Percentiles rank a stretch among this genome's conserved stretches.
Conservation (phyloP, 2,888 invertebrate genomes). For the Tenthredo livida region DNA sequence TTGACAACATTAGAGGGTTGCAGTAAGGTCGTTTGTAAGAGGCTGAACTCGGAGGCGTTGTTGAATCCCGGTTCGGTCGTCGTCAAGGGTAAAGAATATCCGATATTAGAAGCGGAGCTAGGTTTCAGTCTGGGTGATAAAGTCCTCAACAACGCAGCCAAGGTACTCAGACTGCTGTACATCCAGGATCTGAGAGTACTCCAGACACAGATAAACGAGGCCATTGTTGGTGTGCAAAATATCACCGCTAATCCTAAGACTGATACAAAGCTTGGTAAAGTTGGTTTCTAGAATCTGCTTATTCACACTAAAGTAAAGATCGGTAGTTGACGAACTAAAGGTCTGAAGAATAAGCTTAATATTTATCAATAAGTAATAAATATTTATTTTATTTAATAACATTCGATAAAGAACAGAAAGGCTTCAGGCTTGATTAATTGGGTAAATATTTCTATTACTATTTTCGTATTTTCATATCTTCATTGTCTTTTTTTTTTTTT, state of each 20-base stretch:
- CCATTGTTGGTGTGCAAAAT: conserved; percentile 94
- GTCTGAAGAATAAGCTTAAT: neutral
- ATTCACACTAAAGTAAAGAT: too few relatives aligned
- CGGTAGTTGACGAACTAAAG: too few relatives aligned
- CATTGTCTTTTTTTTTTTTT: neutral
- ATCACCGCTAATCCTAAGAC: conserved; percentile 98
- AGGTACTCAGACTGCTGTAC: conserved; percentile 89
- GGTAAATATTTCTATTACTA: neutral
- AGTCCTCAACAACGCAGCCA: conserved; percentile 85
- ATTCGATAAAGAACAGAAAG: neutral
- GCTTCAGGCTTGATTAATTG: neutral
- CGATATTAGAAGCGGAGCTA: conserved; percentile 84
- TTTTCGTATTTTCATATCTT: neutral
- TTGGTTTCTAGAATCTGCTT: too few relatives aligned
- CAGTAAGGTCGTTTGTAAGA: conserved; percentile 81
- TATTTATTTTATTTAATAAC: conserved; percentile 6
- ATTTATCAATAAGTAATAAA: conserved; percentile 15
- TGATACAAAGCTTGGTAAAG: conserved; percentile 95
- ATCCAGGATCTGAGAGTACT: conserved; percentile 91
- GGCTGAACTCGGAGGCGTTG: conserved; percentile 82
- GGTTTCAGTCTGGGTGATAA: conserved; percentile 85
- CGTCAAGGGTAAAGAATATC: conserved; percentile 84
- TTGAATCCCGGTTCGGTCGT: conserved; percentile 80
- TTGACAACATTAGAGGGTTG: conserved; percentile 87
- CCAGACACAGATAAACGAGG: conserved; percentile 96